These are phyloP conservation scores for Brachionus angularis DNA, from an alignment of 1,140 invertebrate genomes.

Conservation along the genomic window DNA sequence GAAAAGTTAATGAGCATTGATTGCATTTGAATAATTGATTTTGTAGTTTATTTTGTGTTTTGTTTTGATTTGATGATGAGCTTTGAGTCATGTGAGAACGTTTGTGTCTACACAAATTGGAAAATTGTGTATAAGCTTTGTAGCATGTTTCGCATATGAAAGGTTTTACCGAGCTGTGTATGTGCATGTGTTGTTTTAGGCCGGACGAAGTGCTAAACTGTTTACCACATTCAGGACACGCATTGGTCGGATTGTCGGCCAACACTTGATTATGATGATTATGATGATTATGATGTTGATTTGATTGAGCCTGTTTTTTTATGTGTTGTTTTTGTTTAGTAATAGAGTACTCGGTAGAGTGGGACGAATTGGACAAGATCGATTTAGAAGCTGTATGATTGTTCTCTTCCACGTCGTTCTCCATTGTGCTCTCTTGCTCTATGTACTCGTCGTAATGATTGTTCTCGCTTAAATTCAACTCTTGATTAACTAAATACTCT, in stretches of 20 bases:
- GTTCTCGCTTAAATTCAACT: too few species aligned
- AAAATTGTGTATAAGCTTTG: slow-evolving; percentile 97
- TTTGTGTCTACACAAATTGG: slow-evolving; percentile 96
- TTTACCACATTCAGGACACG: slow-evolving; percentile 94
- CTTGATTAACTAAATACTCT: too few species aligned
- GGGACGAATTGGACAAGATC: too few species aligned
- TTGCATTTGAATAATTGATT: slow-evolving; percentile 2
- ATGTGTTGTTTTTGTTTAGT: too few species aligned
- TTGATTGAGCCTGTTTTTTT: too few species aligned
- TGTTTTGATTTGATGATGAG: not conserved
- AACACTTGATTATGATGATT: not conserved
- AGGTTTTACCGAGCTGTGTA: slow-evolving; percentile 95
- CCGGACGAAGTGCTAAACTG: slow-evolving; percentile 94
- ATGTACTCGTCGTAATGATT: too few species aligned
- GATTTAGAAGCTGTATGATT: too few species aligned
- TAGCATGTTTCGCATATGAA: slow-evolving; percentile 71
- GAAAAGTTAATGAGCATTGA: slow-evolving; percentile 6
- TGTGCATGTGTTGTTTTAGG: slow-evolving; percentile 97
- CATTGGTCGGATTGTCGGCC: slow-evolving; percentile 69
- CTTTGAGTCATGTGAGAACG: slow-evolving; percentile 79
- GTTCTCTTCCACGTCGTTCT: too few species aligned
- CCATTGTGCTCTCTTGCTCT: not conserved
- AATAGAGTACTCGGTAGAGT: too few species aligned
- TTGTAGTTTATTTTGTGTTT: not conserved
- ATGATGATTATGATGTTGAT: too few species aligned